These are phyloP conservation scores for Eubucco bourcierii DNA, from an alignment of 2,113 vertebrate species.

Conservation along the genomic window DNA sequence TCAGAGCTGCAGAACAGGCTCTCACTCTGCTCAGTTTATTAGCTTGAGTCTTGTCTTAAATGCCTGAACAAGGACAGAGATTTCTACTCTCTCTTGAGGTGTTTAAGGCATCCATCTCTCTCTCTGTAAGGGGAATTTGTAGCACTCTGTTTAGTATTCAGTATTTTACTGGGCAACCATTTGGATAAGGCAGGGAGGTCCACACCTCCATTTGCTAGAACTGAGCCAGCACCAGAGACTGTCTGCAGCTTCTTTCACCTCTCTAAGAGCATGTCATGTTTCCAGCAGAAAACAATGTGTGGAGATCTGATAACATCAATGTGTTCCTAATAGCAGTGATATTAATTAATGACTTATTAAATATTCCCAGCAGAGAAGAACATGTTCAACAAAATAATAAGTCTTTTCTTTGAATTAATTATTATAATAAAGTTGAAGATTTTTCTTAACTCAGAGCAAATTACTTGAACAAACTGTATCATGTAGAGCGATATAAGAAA, in stretches of 20 bases:
- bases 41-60: neutral
- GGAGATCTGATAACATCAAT: neutral
- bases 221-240: neutral
- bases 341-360: conserved; percentile 36
- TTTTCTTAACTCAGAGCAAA: conserved; percentile 35
- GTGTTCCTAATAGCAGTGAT: neutral
- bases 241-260: neutral
- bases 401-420: conserved; percentile 44
- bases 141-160: neutral
- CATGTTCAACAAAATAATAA: neutral
- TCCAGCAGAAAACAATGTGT: neutral
- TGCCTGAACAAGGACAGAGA: neutral
- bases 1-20: neutral
- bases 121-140: neutral
- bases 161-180: neutral
- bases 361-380: conserved; percentile 2
- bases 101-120: neutral
- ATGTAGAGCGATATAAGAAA: neutral
- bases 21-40: neutral
- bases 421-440: conserved; percentile 32
- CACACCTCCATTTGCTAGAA: neutral
- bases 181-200: neutral
- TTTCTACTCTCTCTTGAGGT: neutral
- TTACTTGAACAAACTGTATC: conserved; percentile 26
- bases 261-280: neutral